Conservation (phyloP, 2,113 vertebrate species). For the Colistium nudipinnis region DNA sequence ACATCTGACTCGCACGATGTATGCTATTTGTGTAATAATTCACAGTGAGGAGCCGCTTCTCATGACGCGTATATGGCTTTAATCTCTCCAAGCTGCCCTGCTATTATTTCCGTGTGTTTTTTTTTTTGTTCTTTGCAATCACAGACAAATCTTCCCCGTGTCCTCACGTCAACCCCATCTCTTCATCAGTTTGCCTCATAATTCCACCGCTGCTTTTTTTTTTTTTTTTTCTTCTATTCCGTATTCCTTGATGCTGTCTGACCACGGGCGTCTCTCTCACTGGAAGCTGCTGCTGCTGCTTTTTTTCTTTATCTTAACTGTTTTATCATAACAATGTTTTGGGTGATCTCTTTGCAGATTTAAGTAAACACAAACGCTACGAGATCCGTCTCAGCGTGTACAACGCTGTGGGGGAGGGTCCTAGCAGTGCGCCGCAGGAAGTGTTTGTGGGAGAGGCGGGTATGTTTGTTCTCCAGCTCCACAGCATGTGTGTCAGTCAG, state of each 20-base stretch:
- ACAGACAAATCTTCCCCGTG: conserved; percentile 49
- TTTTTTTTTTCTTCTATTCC: neutral
- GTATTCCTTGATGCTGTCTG: conserved; percentile 47
- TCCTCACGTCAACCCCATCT: conserved; percentile 48
- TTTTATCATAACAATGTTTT: conserved; percentile 41
- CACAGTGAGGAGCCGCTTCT: conserved; percentile 22
- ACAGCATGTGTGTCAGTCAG: neutral
- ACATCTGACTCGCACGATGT: conserved; percentile 32
- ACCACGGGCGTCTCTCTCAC: conserved; percentile 52
- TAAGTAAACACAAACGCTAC: conserved; percentile 94
- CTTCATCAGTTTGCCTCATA: conserved; percentile 51
- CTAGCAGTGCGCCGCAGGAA: conserved; percentile 91
- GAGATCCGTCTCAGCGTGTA: conserved; percentile 97
- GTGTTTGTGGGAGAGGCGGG: conserved; percentile 98
- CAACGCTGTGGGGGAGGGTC: conserved; percentile 93
- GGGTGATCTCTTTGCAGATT: conserved; percentile 80
- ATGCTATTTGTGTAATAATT: conserved; percentile 37
- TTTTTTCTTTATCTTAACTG: conserved; percentile 46
- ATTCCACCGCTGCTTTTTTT: conserved; percentile 37
- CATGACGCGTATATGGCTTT: conserved; percentile 47
- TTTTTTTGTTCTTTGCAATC: conserved; percentile 56
- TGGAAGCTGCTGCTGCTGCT: conserved; percentile 41
- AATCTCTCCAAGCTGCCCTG: conserved; percentile 51
- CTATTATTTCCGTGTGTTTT: conserved; percentile 52
- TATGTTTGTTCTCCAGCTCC: conserved; percentile 71